Evolutionary conservation across 2,888 invertebrate species (phyloP), one percentile per base, ranked within the genome.

Genomic region (Atherix ibis): DNA sequence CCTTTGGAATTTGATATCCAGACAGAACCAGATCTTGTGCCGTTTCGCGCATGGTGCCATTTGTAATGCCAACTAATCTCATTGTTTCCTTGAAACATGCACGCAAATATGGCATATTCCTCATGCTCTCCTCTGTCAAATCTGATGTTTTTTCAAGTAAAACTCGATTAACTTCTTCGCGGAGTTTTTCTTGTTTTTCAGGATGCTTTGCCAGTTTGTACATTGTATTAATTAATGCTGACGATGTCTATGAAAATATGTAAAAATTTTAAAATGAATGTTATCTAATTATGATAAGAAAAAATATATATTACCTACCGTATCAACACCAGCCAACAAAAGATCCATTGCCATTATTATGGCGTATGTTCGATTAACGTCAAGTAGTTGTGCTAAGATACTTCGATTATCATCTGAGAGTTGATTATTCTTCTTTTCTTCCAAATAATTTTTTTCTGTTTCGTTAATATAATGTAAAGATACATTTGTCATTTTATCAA

Each of bases 291-390:
- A 13, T 31, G 18, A 10, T 8, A 31, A 4, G 18, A 2, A 5
- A 6, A 30, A 24, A 32, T 26, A 5, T 5, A 34, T 3, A 13
- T n/a, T 4, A 46, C 58, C 59, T 57, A 81, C 75, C 37, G 75
- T 76, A 47, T 77, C 76, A 29, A 76, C 66, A 39, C 76, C 76
- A 35, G 73, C 74, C 22, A 67, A 54, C 16, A 76, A 44, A 72
- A 76, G 72, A 50, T 76, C 76, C 42, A 69, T 64, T 2, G 69
- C 69, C 71, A 74, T 74, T 44, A 68, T 62, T 19, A 66, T 46
- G 1, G 74, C 75, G 9, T 71, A 65, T 47, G 58, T 63, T 40
- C 66, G 63, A 43, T 73, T 70, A 25, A 68, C 63, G 18, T 62
- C 63, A 31, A 73, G 51, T 24, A 76, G 49, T 46, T 67, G 68